Percentiles rank a stretch among this genome's conserved stretches.
These are phyloP conservation scores for Craterocephalus amniculus DNA, from an alignment of 2,797 vertebrate species.

Conservation along the genomic window DNA sequence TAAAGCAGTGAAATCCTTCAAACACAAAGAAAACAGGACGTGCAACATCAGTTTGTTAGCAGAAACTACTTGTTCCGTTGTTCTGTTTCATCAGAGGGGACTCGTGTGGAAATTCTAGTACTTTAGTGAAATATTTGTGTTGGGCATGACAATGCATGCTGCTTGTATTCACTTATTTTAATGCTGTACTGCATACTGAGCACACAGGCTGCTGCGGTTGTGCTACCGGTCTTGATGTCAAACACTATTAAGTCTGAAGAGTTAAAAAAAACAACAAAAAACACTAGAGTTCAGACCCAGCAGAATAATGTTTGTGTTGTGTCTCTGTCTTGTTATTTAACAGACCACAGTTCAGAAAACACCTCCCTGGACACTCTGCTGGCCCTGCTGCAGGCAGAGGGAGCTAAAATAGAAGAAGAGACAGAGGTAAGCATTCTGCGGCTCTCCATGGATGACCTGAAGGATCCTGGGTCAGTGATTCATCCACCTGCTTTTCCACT, in stretches of 20 bases:
- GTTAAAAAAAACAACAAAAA: neutral
- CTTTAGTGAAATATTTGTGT: neutral
- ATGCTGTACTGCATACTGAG: neutral
- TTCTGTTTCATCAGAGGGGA: neutral
- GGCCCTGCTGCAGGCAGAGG: slow-evolving; percentile 94
- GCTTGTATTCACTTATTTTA: neutral
- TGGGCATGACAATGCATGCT: neutral
- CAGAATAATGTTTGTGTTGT: slow-evolving; percentile 14
- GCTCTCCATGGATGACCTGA: slow-evolving; percentile 25
- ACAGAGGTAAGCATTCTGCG: slow-evolving; percentile 88
- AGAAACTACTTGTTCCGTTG: neutral
- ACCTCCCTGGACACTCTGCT: slow-evolving; percentile 92
- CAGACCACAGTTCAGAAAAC: slow-evolving; percentile 90
- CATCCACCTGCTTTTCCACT: slow-evolving; percentile 20
- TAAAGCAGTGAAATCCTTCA: neutral
- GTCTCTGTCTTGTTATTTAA: slow-evolving; percentile 28
- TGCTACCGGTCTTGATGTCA: neutral
- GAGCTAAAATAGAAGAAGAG: slow-evolving; percentile 98
- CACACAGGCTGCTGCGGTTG: neutral
- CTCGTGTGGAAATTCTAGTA: neutral
- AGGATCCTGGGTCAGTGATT: slow-evolving; percentile 11
- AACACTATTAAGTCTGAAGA: neutral
- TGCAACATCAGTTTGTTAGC: neutral
- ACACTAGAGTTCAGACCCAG: neutral
- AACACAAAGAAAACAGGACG: neutral